These are phyloP conservation scores for Catharus minimus DNA, from an alignment of 2,113 vertebrate species.

Conservation along the genomic window DNA sequence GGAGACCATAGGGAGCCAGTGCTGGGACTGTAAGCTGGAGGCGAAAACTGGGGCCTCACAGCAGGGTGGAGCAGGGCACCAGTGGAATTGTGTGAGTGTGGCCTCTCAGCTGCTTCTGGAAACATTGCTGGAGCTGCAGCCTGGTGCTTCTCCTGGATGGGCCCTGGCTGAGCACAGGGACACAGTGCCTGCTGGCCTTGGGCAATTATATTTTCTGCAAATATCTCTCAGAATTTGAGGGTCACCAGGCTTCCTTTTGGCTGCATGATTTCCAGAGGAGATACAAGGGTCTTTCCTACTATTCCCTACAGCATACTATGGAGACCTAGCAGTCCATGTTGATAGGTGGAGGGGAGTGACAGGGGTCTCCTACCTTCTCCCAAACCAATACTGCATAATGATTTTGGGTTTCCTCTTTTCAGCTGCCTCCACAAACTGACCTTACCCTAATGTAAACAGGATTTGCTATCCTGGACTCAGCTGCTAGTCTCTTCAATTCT, in stretches of 20 bases:
- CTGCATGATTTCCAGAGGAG: background rate
- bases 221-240: background rate
- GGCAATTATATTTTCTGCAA: background rate
- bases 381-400: background rate
- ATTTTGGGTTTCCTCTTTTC: background rate
- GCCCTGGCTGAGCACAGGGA: background rate
- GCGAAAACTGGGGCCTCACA: slow-evolving; percentile 17
- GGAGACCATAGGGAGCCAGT: slow-evolving; percentile 50
- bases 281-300: background rate
- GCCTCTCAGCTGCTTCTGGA: background rate
- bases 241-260: background rate
- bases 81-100: rapidly evolving
- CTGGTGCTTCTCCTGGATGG: background rate
- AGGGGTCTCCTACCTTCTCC: background rate
- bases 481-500: background rate
- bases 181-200: rapidly evolving
- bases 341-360: background rate
- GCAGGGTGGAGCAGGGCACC: background rate
- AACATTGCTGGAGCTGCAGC: background rate
- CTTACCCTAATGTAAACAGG: background rate
- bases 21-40: background rate
- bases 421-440: background rate
- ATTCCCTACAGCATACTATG: background rate
- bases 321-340: background rate
- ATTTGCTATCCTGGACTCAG: background rate